Evolutionary conservation across 1,140 invertebrate genomes (phyloP).

Genomic region (Littorina saxatilis): DNA sequence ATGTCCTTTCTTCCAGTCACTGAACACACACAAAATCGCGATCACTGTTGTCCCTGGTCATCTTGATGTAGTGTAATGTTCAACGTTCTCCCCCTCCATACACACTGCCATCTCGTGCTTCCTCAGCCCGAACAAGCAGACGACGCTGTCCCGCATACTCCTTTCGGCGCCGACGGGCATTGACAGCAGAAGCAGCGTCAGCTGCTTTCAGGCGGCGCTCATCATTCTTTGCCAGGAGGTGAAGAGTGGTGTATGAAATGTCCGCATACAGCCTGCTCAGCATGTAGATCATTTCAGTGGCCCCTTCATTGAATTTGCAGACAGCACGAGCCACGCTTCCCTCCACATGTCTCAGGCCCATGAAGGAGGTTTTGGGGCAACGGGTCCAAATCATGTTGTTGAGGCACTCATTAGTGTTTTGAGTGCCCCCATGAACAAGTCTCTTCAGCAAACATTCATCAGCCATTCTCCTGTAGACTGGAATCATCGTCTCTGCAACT

Average conservation of each 20-base stretch:
- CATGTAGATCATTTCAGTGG: not conserved
- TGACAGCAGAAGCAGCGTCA: too few species aligned
- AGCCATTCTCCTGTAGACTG: not conserved
- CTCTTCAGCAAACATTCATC: not conserved
- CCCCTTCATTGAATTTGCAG: not conserved
- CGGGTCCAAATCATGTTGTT: not conserved
- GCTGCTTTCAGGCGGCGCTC: too few species aligned
- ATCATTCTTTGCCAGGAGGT: not conserved
- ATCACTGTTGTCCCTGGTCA: too few species aligned
- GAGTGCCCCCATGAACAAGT: slow-evolving; percentile 11
- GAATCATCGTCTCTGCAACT: not conserved
- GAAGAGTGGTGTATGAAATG: not conserved
- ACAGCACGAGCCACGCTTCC: not conserved
- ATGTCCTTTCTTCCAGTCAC: too few species aligned
- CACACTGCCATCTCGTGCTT: too few species aligned
- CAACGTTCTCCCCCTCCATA: too few species aligned
- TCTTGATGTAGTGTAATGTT: too few species aligned
- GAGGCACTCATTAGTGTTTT: slow-evolving; percentile 27
- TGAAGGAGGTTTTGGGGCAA: slow-evolving; percentile 15
- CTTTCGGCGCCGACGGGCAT: too few species aligned
- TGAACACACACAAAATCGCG: too few species aligned
- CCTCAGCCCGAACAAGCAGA: too few species aligned
- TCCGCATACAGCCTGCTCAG: slow-evolving; percentile 3
- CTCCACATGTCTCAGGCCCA: not conserved
- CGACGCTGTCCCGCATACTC: too few species aligned